A percentile compares a stretch with the other conserved stretches of the same genome.
These are phyloP conservation scores for Progne subis DNA, from an alignment of 2,113 vertebrate genomes.

Conservation along the genomic window DNA sequence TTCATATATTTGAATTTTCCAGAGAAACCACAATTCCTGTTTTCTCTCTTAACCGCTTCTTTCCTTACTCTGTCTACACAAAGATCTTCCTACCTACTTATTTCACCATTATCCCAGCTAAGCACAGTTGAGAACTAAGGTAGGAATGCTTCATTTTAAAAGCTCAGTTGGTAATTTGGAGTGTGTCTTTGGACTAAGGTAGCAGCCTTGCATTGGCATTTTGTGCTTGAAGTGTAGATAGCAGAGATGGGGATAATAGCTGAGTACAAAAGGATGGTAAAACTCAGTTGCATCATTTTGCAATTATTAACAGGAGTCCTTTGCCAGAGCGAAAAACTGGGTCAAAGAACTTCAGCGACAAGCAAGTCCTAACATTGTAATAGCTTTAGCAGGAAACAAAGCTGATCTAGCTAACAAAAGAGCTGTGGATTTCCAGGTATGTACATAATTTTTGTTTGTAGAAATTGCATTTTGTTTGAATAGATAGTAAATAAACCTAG, in stretches of 20 bases:
- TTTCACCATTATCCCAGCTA: not conserved
- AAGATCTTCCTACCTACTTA: not conserved
- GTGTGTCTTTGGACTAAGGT: not conserved
- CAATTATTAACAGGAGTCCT: constrained; percentile 89
- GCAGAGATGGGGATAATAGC: not conserved
- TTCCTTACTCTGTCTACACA: not conserved
- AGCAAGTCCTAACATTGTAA: constrained; percentile 99
- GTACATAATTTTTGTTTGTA: constrained; percentile 45
- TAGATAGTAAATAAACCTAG: not conserved
- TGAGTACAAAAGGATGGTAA: constrained; percentile 7
- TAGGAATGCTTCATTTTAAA: not conserved
- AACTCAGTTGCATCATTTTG: constrained; percentile 53
- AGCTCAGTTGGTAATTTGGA: not conserved
- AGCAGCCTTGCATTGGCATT: not conserved
- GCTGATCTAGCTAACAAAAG: constrained; percentile 96
- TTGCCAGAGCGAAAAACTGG: constrained; percentile 99
- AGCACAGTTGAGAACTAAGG: not conserved
- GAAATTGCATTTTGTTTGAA: not conserved
- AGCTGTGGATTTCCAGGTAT: constrained; percentile 96
- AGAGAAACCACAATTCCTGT: not conserved
- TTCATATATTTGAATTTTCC: not conserved
- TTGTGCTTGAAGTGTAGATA: not conserved
- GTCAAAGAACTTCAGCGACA: constrained; percentile 99
- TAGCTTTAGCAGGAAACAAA: constrained; percentile 99
- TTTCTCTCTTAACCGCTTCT: not conserved